These are phyloP conservation scores for Clinocottus analis DNA, from an alignment of 2,113 vertebrate species.

Conservation along the genomic window DNA sequence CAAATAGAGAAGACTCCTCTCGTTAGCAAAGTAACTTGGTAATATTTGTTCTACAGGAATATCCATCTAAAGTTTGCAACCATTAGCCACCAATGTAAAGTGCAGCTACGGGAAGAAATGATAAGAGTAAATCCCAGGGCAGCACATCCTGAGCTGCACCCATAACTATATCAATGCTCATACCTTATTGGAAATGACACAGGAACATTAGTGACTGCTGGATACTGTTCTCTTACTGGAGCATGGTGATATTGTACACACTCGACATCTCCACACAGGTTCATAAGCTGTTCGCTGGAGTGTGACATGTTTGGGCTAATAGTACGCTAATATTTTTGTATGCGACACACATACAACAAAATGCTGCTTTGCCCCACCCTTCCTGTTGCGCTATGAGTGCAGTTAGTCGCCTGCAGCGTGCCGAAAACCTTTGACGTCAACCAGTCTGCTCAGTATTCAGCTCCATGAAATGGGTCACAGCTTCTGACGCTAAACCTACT, in stretches of 20 bases:
- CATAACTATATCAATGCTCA: background rate
- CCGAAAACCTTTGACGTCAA: constrained; percentile 75
- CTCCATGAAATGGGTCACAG: constrained; percentile 80
- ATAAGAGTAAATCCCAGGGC: background rate
- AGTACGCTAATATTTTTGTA: constrained; percentile 65
- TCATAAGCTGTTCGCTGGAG: constrained; percentile 34
- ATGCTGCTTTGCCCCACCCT: constrained; percentile 26
- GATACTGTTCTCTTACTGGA: background rate
- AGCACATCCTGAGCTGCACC: constrained; percentile 18
- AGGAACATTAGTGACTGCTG: background rate
- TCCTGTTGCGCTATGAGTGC: constrained; percentile 56
- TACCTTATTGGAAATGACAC: background rate
- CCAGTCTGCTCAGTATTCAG: constrained; percentile 79
- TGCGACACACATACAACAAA: constrained; percentile 26
- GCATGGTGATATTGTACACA: background rate
- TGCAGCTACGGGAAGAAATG: background rate
- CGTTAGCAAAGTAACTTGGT: background rate
- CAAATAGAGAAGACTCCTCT: background rate
- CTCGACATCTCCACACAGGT: constrained; percentile 7
- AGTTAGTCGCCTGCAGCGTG: constrained; percentile 67
- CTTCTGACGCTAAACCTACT: constrained; percentile 68
- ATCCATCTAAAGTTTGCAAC: background rate
- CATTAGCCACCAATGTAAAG: background rate
- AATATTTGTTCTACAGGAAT: background rate
- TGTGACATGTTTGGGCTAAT: constrained; percentile 55